Percentiles rank a stretch among this genome's conserved stretches.
phyloP scores from a whole-genome alignment of 2,888 invertebrate genomes.

The Lasius fuliginosus region DNA sequence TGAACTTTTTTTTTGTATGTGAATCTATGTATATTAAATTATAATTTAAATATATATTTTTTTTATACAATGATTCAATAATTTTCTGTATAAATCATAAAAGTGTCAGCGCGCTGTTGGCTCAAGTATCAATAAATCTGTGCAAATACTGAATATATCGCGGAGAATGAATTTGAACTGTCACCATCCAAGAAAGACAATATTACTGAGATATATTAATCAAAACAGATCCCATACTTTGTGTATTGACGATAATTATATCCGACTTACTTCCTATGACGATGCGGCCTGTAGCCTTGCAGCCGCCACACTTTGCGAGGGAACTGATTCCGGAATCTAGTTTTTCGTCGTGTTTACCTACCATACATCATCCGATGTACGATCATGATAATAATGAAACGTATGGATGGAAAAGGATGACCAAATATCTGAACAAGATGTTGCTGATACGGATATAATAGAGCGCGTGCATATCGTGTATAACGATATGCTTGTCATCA shows the following conservation, averaged over 20 bases:
- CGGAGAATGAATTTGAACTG: constrained; percentile 75
- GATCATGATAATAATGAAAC: constrained; percentile 85
- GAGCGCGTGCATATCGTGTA: background rate
- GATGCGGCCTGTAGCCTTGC: constrained; percentile 85
- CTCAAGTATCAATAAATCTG: constrained; percentile 30
- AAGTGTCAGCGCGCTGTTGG: background rate
- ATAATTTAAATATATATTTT: constrained; percentile 20
- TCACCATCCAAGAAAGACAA: constrained; percentile 78
- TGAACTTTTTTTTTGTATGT: background rate
- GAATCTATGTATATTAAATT: constrained; percentile 7
- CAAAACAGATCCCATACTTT: constrained; percentile 77
- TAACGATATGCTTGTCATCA: background rate
- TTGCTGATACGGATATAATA: constrained; percentile 41
- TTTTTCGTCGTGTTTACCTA: constrained; percentile 85
- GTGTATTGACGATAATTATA: constrained; percentile 80
- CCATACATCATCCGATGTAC: constrained; percentile 85
- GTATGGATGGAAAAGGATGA: constrained; percentile 80
- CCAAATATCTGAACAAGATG: constrained; percentile 65
- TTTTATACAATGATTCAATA: constrained; percentile 2
- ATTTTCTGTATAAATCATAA: constrained; percentile 23
- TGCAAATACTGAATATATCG: constrained; percentile 14
- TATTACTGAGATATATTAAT: constrained; percentile 59
- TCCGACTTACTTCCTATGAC: constrained; percentile 86
- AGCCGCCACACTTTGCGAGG: constrained; percentile 85
- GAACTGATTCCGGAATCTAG: constrained; percentile 85